Evolutionary conservation across 2,113 vertebrate genomes (phyloP), one percentile per base, ranked within the genome.

Genomic region (Machaerirhynchus nigripectus): DNA sequence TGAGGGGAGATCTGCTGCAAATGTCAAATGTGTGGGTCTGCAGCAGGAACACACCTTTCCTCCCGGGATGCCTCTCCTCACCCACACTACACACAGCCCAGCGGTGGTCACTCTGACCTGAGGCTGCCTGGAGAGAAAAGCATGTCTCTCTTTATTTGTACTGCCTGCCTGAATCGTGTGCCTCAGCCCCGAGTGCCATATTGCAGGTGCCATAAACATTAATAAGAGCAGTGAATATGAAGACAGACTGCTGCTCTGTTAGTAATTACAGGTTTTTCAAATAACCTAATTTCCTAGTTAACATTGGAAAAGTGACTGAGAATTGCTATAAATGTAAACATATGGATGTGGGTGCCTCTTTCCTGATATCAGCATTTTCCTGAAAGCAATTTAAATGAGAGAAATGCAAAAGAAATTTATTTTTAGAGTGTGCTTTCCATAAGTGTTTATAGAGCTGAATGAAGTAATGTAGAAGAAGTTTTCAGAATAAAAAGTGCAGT

Each of bases 281-380:
- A 91, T 77, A 90, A 30, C 42, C 73, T 91, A 85, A 88, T 96
- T 95, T 80, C 82, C 74, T 77, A 50, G 82, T 90, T 95, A 94
- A 55, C 87, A 80, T 88, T 69, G 93, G 89, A 85, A 91, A 94
- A 91, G 77, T 68, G 84, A 74, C 71, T 83, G 67, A 87, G 67
- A 93, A 95, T 86, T 90, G 78, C 70, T 88, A 59, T 77, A 83
- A 95, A 91, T 95, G 71, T 96, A 96, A 95, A 94, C 95, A 96
- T 94, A 95, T 91, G 95, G 91, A 91, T 87, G 94, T 95, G 95
- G 81, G 89, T 89, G 93, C 81, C 78, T 95, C 81, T 94, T 73
- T 94, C 87, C 61, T 91, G 78, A 93, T 93, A 96, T 94, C 91
- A 96, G 91, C 89, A 50, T 91, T 96, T 97, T 93, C 49, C 63